phyloP scores from a whole-genome alignment of 2,797 vertebrate genomes.

The Lacerta bilineata region DNA sequence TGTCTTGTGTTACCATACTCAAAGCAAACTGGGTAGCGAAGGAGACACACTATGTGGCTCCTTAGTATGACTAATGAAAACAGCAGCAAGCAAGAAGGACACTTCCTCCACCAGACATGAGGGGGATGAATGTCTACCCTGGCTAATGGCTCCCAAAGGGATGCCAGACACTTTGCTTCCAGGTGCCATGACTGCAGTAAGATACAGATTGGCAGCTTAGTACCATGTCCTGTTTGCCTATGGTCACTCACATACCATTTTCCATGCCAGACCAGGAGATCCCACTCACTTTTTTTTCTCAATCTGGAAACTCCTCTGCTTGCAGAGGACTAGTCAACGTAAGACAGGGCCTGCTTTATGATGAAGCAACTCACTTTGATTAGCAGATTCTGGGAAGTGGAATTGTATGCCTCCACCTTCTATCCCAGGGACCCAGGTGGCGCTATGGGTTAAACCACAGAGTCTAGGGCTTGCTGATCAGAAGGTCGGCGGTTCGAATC shows the following conservation, averaged over 20 bases:
- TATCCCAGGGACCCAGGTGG: background rate
- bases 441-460: no score
- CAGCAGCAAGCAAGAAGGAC: background rate
- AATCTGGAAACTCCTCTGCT: background rate
- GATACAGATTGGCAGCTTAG: background rate
- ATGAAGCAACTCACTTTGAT: background rate
- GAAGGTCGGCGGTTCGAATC: no score
- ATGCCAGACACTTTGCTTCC: background rate
- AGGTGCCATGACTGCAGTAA: background rate
- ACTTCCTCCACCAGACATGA: background rate
- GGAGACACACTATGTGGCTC: background rate
- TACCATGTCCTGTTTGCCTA: background rate
- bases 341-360: background rate
- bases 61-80: background rate
- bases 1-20: background rate
- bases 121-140: background rate
- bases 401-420: background rate
- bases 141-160: background rate
- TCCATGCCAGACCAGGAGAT: background rate
- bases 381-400: background rate
- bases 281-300: background rate
- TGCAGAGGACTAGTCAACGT: background rate
- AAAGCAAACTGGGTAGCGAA: background rate
- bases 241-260: background rate
- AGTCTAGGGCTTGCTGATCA: no score